These are phyloP conservation scores for Buathra laborator DNA, from an alignment of 2,888 invertebrate genomes.

Conservation along the genomic window DNA sequence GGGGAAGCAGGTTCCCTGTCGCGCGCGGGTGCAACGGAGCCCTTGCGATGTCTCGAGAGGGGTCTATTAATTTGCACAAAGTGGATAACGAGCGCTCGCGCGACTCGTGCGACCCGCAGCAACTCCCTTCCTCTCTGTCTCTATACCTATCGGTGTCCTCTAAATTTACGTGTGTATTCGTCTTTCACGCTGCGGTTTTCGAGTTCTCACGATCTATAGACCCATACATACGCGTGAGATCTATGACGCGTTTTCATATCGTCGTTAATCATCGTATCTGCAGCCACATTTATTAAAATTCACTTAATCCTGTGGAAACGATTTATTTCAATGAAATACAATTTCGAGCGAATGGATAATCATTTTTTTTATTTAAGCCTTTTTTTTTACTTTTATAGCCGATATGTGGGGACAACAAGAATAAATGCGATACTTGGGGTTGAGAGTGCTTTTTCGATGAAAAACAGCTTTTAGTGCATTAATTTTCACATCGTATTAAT, in stretches of 20 bases:
- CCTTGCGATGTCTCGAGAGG: conserved; percentile 69
- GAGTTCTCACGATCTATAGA: conserved; percentile 20
- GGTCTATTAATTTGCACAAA: conserved; percentile 69
- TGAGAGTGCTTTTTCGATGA: too few relatives aligned
- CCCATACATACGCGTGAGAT: conserved; percentile 5
- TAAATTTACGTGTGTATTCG: conserved; percentile 39
- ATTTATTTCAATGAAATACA: neutral
- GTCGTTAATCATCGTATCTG: conserved; percentile 6
- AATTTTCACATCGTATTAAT: too few relatives aligned
- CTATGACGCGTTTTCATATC: conserved; percentile 7
- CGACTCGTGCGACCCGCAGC: conserved; percentile 57
- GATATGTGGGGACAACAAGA: too few relatives aligned
- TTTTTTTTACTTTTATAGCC: too few relatives aligned
- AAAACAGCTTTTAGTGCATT: too few relatives aligned
- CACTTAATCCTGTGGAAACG: neutral
- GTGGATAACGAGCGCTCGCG: conserved; percentile 66
- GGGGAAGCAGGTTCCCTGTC: conserved; percentile 6
- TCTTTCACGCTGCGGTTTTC: conserved; percentile 27
- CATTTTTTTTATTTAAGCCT: neutral
- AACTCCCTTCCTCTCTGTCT: conserved; percentile 1
- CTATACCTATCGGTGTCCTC: conserved; percentile 44
- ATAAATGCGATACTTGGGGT: too few relatives aligned
- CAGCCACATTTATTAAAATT: neutral
- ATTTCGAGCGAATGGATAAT: neutral
- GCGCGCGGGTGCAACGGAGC: conserved; percentile 49